Conservation (phyloP, 2,113 vertebrate genomes). For the Ia io region DNA sequence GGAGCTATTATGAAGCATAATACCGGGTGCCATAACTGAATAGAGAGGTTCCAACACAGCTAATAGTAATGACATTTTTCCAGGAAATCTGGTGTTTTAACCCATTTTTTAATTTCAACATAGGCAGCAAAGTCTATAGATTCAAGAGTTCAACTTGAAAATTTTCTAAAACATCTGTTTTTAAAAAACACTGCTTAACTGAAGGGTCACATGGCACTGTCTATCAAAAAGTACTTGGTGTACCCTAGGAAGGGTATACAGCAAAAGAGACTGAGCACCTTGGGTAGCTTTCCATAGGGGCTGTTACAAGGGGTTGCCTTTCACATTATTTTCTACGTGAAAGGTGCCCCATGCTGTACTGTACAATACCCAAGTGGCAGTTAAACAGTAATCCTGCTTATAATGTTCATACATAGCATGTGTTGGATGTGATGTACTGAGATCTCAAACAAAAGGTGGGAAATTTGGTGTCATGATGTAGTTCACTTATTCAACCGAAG, state of each 20-base stretch:
- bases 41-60: background rate
- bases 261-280: background rate
- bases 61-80: constrained; percentile 9
- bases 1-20: background rate
- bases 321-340: background rate
- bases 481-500: constrained; percentile 43
- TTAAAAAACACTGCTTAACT: background rate
- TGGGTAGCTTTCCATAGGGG: background rate
- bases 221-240: background rate
- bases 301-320: background rate
- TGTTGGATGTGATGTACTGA: background rate
- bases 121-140: constrained; percentile 23
- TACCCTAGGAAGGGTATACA: background rate
- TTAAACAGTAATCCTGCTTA: background rate
- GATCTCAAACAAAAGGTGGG: constrained; percentile 14
- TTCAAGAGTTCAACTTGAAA: background rate
- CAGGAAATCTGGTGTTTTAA: constrained; percentile 12
- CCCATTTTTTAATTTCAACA: constrained; percentile 38
- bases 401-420: background rate
- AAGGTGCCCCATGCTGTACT: background rate
- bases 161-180: background rate
- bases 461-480: constrained; percentile 13
- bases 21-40: background rate
- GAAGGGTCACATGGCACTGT: background rate
- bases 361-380: background rate